A percentile compares a stretch with the other conserved stretches of the same genome.
These are phyloP conservation scores for Mesoligia furuncula DNA, from an alignment of 2,888 invertebrate species.

Conservation along the genomic window DNA sequence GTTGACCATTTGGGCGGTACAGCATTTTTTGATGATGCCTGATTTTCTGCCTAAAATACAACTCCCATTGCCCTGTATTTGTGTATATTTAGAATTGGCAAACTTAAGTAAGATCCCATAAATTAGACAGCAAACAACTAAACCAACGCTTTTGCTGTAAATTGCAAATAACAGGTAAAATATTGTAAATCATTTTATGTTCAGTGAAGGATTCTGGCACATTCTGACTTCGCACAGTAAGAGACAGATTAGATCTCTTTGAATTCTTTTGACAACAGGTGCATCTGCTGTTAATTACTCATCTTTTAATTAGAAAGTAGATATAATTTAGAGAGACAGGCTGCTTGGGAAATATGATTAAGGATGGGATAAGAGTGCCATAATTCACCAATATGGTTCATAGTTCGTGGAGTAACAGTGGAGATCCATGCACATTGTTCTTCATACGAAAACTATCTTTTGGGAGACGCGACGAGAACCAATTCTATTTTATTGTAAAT, in stretches of 20 bases:
- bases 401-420: too few species aligned
- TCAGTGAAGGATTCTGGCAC: conserved; percentile 38
- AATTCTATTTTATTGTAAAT: too few species aligned
- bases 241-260: conserved; percentile 37
- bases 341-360: background rate
- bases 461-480: too few species aligned
- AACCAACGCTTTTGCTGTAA: conserved; percentile 23
- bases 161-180: conserved; percentile 42
- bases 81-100: background rate
- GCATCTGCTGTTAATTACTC: conserved; percentile 37
- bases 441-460: too few species aligned
- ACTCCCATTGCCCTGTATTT: background rate
- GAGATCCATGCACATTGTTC: too few species aligned
- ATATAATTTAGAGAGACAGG: background rate
- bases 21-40: background rate
- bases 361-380: background rate
- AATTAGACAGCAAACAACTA: conserved; percentile 17
- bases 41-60: background rate
- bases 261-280: conserved; percentile 27
- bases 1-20: background rate
- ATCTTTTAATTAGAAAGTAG: conserved; percentile 28
- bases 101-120: conserved; percentile 13
- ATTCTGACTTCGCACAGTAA: conserved; percentile 15
- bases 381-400: background rate
- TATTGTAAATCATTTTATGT: conserved; percentile 52